These are phyloP conservation scores for Andricus curvator DNA, from an alignment of 2,888 invertebrate genomes.

Conservation along the genomic window DNA sequence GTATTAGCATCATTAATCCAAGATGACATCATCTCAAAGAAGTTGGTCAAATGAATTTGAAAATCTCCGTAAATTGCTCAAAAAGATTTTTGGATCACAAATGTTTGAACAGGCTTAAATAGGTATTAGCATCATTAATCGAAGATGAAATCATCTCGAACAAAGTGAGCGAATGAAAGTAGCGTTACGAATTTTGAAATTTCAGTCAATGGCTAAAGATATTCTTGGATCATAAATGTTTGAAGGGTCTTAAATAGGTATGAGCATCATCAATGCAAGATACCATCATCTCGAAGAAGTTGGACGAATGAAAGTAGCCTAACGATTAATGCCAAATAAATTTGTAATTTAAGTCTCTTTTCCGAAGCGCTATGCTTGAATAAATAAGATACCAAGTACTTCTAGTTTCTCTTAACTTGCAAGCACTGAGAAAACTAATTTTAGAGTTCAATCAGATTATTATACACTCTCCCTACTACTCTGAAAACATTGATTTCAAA, in stretches of 20 bases:
- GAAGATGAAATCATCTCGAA: no score
- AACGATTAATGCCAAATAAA: background rate
- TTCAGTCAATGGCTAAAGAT: no score
- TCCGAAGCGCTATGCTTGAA: background rate
- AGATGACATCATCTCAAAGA: no score
- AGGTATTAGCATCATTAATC: no score
- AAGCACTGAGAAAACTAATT: slow-evolving; percentile 3
- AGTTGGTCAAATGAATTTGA: rapidly evolving
- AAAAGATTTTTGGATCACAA: no score
- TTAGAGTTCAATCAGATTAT: background rate
- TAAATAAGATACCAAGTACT: slow-evolving; percentile 8
- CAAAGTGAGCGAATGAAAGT: no score
- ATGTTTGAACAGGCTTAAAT: no score
- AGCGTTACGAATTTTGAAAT: background rate
- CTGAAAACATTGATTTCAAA: background rate
- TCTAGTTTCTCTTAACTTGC: background rate
- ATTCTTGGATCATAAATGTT: no score
- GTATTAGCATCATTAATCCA: no score
- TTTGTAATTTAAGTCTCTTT: background rate
- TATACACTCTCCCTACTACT: background rate
- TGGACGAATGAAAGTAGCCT: background rate
- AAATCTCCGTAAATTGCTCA: no score
- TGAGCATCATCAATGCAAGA: no score
- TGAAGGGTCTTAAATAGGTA: no score
- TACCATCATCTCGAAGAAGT: background rate